phyloP scores from a whole-genome alignment of 2,113 vertebrate genomes.

The Empidonax alnorum region DNA sequence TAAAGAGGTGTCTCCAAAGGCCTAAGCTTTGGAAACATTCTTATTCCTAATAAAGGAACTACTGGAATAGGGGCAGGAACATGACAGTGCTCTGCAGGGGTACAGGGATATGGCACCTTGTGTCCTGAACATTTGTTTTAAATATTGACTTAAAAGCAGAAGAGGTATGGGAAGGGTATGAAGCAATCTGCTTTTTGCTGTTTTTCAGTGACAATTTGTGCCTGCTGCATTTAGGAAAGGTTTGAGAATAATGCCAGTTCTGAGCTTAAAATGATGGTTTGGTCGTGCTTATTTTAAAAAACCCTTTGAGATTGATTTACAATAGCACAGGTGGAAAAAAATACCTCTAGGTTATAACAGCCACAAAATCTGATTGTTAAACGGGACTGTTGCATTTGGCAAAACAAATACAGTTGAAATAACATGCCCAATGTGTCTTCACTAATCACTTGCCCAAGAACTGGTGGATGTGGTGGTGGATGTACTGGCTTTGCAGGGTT shows the following conservation, averaged over 20 bases:
- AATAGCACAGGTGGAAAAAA: neutral
- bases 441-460: neutral
- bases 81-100: neutral
- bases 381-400: neutral
- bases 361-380: neutral
- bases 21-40: neutral
- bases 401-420: neutral
- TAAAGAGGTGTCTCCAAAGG: neutral
- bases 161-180: neutral
- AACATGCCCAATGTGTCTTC: neutral
- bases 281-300: neutral
- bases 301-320: neutral
- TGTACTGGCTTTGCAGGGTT: neutral
- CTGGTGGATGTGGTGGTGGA: neutral
- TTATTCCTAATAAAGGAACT: neutral
- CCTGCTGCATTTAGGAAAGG: neutral
- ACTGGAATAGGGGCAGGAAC: neutral
- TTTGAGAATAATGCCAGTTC: neutral
- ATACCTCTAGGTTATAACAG: neutral
- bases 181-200: neutral
- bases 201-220: neutral
- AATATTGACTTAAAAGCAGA: neutral
- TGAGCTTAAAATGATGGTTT: neutral
- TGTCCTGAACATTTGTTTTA: rapidly evolving
- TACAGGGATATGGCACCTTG: neutral